Conservation (phyloP, 2,888 invertebrate genomes). For the Girardia tigrina region DNA sequence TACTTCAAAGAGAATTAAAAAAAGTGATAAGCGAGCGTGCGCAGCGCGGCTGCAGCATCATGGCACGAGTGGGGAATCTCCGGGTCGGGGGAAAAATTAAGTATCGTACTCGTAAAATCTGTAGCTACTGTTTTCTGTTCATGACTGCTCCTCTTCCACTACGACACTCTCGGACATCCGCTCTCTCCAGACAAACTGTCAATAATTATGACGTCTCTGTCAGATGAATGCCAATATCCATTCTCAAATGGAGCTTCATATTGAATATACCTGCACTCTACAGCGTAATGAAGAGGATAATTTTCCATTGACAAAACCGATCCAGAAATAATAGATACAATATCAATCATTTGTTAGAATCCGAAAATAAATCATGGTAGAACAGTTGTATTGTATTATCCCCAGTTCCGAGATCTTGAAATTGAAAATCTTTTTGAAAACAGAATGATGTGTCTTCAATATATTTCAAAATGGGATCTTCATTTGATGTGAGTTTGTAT, state of each 20-base stretch:
- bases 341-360: background rate
- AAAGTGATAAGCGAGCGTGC: too few species aligned
- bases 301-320: slow-evolving; percentile 10
- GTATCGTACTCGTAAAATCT: too few species aligned
- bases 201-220: too few species aligned
- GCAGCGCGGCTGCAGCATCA: too few species aligned
- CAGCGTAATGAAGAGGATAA: background rate
- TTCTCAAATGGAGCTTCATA: background rate
- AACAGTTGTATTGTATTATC: background rate
- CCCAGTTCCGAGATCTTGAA: background rate
- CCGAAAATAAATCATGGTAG: background rate
- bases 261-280: background rate
- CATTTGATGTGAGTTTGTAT: background rate
- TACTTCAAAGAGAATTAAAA: too few species aligned
- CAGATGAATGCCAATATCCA: too few species aligned
- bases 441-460: background rate
- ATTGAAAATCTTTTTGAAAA: background rate
- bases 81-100: too few species aligned
- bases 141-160: too few species aligned
- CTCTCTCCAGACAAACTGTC: too few species aligned
- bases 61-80: too few species aligned
- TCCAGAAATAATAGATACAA: background rate
- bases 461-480: background rate
- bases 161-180: too few species aligned
- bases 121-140: too few species aligned